phyloP scores from a whole-genome alignment of 2,888 invertebrate species.

The Belgica antarctica region DNA sequence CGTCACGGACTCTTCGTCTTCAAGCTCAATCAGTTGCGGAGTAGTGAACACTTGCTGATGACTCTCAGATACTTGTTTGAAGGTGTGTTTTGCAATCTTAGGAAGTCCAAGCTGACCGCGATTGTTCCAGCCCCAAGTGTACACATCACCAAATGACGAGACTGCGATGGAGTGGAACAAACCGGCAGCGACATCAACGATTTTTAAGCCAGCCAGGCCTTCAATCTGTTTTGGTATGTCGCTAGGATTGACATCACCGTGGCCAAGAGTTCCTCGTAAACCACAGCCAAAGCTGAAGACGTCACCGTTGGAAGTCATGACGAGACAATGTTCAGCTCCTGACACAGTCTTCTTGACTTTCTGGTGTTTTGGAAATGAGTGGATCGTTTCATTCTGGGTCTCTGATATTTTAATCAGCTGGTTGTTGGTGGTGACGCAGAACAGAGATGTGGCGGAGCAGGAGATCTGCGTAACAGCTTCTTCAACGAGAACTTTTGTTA shows the following conservation, averaged over 20 bases:
- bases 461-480: no score
- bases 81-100: constrained; percentile 49
- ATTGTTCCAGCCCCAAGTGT: constrained; percentile 86
- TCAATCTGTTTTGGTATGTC: constrained; percentile 63
- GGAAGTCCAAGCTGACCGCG: constrained; percentile 73
- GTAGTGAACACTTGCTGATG: constrained; percentile 44
- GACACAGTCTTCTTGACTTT: neutral
- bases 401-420: no score
- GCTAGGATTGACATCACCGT: constrained; percentile 64
- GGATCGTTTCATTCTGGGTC: neutral
- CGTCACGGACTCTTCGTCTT: constrained; percentile 45
- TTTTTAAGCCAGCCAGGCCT: constrained; percentile 67
- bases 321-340: constrained; percentile 8
- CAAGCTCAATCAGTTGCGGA: constrained; percentile 46
- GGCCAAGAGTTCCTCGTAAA: constrained; percentile 72
- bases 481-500: no score
- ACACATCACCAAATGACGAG: constrained; percentile 71
- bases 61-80: neutral
- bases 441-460: no score
- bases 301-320: constrained; percentile 20
- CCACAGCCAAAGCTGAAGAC: constrained; percentile 23
- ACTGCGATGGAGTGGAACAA: constrained; percentile 79
- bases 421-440: no score
- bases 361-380: constrained; percentile 24
- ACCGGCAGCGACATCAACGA: constrained; percentile 66